These are phyloP conservation scores for Orthonychiurus folsomi DNA, from an alignment of 2,888 invertebrate species.

Conservation along the genomic window DNA sequence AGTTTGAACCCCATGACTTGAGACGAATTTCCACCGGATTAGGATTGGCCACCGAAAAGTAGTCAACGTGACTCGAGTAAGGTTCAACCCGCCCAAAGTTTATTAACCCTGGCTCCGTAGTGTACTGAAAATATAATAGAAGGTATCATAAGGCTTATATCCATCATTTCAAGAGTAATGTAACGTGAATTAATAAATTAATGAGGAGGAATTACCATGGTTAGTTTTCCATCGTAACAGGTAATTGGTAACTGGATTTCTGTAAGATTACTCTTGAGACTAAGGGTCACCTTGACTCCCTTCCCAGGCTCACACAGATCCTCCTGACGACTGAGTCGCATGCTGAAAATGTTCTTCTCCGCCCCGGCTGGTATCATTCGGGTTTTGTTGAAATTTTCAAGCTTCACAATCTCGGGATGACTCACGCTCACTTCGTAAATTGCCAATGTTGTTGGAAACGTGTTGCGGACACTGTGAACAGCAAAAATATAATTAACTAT, in stretches of 20 bases:
- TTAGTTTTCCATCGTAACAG: slow-evolving; percentile 63
- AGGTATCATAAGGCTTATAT: too few species aligned
- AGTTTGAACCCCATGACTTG: slow-evolving; percentile 53
- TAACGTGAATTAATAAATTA: neutral
- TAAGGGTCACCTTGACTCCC: slow-evolving; percentile 49
- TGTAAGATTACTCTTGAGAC: slow-evolving; percentile 69
- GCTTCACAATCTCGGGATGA: slow-evolving; percentile 38
- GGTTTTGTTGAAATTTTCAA: slow-evolving; percentile 36
- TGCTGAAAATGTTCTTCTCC: slow-evolving; percentile 34
- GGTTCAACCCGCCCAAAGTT: slow-evolving; percentile 59
- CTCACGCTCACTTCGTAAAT: slow-evolving; percentile 39
- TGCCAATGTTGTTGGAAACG: slow-evolving; percentile 37
- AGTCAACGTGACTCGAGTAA: slow-evolving; percentile 58
- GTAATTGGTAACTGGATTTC: slow-evolving; percentile 59
- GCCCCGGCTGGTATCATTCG: slow-evolving; percentile 37
- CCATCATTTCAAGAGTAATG: too few species aligned
- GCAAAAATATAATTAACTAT: slow-evolving; percentile 2
- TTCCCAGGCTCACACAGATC: slow-evolving; percentile 36
- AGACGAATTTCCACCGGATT: slow-evolving; percentile 64
- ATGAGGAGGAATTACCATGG: slow-evolving; percentile 45
- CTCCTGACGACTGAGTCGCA: slow-evolving; percentile 32
- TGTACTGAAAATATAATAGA: slow-evolving; percentile 21
- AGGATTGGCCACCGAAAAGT: slow-evolving; percentile 62
- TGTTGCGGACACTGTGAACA: slow-evolving; percentile 36
- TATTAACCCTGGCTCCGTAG: slow-evolving; percentile 43